These are phyloP conservation scores for Clanis bilineata DNA, from an alignment of 2,888 invertebrate genomes.

Conservation along the genomic window DNA sequence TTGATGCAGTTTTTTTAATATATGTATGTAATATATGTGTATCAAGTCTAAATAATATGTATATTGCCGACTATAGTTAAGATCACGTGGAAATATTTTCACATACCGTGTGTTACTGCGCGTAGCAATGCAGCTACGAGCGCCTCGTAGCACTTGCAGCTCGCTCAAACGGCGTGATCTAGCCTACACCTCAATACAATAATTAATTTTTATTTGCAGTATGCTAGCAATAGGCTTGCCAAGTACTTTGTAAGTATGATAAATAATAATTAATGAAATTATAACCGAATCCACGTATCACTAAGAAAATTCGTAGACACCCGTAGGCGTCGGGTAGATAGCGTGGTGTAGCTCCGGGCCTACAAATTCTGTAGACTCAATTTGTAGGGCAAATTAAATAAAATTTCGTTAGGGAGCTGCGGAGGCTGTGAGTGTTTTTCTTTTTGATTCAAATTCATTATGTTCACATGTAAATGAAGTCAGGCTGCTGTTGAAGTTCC, in stretches of 20 bases:
- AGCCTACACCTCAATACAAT: neutral
- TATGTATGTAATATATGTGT: too few relatives aligned
- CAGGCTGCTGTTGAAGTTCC: neutral
- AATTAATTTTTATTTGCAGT: too few relatives aligned
- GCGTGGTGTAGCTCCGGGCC: neutral
- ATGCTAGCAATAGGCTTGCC: too few relatives aligned
- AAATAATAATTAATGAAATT: too few relatives aligned
- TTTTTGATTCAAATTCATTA: neutral
- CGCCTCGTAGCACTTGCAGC: neutral
- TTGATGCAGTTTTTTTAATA: too few relatives aligned
- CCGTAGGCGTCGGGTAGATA: neutral
- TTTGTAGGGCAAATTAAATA: neutral
- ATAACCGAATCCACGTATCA: too few relatives aligned
- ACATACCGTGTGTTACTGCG: neutral
- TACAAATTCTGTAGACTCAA: neutral
- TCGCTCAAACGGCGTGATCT: too few relatives aligned
- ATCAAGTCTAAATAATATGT: too few relatives aligned
- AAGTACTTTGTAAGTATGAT: too few relatives aligned
- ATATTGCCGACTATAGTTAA: neutral
- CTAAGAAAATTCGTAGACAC: too few relatives aligned
- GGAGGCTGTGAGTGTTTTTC: neutral
- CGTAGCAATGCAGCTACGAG: neutral
- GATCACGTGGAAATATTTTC: neutral
- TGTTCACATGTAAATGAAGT: neutral
- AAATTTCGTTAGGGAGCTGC: neutral